These are phyloP conservation scores for Melikaiella ostensackeni DNA, from an alignment of 2,888 invertebrate genomes.

Conservation along the genomic window DNA sequence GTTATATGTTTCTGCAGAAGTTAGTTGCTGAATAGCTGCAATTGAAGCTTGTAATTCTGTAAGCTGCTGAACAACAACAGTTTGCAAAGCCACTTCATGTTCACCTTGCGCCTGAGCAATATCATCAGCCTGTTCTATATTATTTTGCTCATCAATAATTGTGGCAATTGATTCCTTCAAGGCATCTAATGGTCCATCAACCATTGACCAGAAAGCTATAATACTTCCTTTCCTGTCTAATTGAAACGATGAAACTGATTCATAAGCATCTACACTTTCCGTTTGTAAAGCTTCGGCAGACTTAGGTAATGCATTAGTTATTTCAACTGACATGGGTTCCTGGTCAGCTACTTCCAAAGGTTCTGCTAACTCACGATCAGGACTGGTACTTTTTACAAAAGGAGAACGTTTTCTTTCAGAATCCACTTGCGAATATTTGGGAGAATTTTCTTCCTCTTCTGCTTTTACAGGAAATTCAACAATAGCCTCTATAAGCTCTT, in stretches of 20 bases:
- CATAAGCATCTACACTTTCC: constrained; percentile 43
- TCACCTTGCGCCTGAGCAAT: constrained; percentile 32
- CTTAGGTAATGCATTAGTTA: background rate
- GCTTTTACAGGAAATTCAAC: constrained; percentile 48
- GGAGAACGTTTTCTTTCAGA: background rate
- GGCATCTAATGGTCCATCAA: constrained; percentile 70
- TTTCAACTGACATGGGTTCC: background rate
- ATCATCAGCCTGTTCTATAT: constrained; percentile 42
- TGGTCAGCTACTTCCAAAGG: background rate
- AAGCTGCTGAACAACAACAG: constrained; percentile 53
- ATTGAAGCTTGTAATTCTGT: constrained; percentile 56
- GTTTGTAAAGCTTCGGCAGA: constrained; percentile 3
- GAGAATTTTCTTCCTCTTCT: background rate
- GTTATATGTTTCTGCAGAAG: constrained; percentile 50
- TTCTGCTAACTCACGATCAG: constrained; percentile 12
- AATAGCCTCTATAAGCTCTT: constrained; percentile 66
- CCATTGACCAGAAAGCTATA: constrained; percentile 54
- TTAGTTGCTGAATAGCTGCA: constrained; percentile 56
- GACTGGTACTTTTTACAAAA: constrained; percentile 12
- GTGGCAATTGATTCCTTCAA: constrained; percentile 75
- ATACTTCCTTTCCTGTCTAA: constrained; percentile 49
- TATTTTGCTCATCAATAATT: constrained; percentile 55
- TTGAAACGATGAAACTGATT: constrained; percentile 43
- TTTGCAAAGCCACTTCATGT: constrained; percentile 12
- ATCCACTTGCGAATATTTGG: background rate